A percentile compares a stretch with the other conserved stretches of the same genome.
These are phyloP conservation scores for Drosophila subpulchrella DNA, from an alignment of 1,140 invertebrate species.

Conservation along the genomic window DNA sequence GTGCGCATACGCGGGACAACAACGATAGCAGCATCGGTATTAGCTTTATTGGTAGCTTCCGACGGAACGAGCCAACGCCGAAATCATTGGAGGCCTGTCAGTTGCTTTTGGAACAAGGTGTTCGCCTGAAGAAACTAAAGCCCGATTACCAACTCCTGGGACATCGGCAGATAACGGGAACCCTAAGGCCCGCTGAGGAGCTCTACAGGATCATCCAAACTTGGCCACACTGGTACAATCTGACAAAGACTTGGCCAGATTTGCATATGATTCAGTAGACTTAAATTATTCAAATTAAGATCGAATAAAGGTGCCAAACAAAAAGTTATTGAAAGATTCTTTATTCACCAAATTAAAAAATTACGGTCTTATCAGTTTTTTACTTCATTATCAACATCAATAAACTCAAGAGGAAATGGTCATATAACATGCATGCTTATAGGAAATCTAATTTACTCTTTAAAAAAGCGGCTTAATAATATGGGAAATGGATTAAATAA, in stretches of 20 bases:
- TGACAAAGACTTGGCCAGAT: constrained; percentile 8
- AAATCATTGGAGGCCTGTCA: constrained; percentile 86
- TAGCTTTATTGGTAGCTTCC: constrained; percentile 89
- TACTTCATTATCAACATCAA: not conserved
- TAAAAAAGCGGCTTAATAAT: not conserved
- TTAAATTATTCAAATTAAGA: not conserved
- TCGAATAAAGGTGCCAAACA: constrained; percentile 24
- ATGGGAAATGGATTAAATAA: not conserved
- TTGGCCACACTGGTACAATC: constrained; percentile 86
- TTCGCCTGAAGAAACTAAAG: constrained; percentile 86
- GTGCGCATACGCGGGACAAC: constrained; percentile 86
- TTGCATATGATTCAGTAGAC: constrained; percentile 22
- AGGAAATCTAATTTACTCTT: not conserved
- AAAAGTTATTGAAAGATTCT: not conserved
- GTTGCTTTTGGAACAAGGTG: constrained; percentile 87
- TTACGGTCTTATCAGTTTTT: not conserved
- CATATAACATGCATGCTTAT: not conserved
- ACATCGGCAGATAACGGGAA: constrained; percentile 87
- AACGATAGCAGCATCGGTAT: constrained; percentile 87
- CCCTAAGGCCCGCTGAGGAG: constrained; percentile 87
- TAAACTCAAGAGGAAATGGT: not conserved
- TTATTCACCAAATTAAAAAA: not conserved
- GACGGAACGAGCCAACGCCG: constrained; percentile 85
- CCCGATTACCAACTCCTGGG: constrained; percentile 87
- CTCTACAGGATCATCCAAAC: constrained; percentile 86